Conservation (phyloP, 2,888 invertebrate genomes). For the Drosophila rubida region DNA sequence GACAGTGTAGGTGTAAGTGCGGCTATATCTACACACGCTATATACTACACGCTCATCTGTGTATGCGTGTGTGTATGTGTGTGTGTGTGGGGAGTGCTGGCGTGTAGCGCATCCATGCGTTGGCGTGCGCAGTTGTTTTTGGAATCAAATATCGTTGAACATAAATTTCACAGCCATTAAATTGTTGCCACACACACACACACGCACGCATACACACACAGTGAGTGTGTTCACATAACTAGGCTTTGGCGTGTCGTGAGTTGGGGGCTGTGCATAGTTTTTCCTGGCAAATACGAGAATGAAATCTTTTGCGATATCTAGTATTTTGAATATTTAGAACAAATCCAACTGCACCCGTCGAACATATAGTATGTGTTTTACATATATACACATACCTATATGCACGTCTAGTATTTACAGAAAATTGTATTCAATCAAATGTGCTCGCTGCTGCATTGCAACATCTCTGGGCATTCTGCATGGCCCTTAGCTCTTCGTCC, state of each 20-base stretch:
- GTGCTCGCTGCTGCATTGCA: conserved; percentile 23
- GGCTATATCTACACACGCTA: conserved; percentile 1
- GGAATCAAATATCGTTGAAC: conserved; percentile 77
- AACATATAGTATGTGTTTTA: not conserved
- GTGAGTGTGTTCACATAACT: conserved; percentile 26
- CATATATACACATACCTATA: conserved; percentile 8
- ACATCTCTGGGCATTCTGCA: conserved; percentile 30
- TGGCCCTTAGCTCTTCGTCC: conserved; percentile 39
- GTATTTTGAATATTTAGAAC: conserved; percentile 45
- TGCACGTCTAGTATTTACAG: not conserved
- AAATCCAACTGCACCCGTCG: conserved; percentile 7
- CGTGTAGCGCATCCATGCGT: conserved; percentile 56
- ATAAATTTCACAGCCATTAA: conserved; percentile 77
- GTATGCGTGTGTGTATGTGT: not conserved
- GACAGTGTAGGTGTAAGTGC: conserved; percentile 9
- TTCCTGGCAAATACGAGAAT: conserved; percentile 19
- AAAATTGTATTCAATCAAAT: conserved; percentile 10
- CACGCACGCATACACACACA: conserved; percentile 7
- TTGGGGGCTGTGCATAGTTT: conserved; percentile 19
- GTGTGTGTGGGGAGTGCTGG: conserved; percentile 35
- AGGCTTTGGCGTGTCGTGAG: conserved; percentile 19
- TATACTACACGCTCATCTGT: conserved; percentile 2
- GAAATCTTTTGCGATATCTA: conserved; percentile 24
- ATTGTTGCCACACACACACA: conserved; percentile 41
- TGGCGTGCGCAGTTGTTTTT: conserved; percentile 73